A percentile compares a stretch with the other conserved stretches of the same genome.
phyloP scores from a whole-genome alignment of 2,113 vertebrate species.

The Dolichotis patagonum region DNA sequence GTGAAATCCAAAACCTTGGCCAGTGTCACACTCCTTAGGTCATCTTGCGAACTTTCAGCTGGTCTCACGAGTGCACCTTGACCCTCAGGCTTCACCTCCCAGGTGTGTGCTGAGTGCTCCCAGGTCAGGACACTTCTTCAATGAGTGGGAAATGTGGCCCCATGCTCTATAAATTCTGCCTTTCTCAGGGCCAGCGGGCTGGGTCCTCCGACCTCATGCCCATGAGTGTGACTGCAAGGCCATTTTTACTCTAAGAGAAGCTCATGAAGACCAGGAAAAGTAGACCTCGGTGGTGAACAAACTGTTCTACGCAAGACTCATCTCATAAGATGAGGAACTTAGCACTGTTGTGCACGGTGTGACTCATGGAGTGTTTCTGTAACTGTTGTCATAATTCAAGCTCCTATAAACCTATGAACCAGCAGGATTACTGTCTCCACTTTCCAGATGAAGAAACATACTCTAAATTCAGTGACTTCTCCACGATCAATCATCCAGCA shows the following conservation, averaged over 20 bases:
- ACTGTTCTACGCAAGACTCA: neutral
- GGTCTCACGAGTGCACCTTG: constrained; percentile 64
- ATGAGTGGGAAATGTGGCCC: constrained; percentile 36
- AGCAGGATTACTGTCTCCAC: neutral
- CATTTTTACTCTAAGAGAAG: constrained; percentile 32
- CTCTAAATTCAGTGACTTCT: neutral
- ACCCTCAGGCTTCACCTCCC: constrained; percentile 56
- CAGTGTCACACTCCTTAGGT: constrained; percentile 87
- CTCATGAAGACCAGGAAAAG: constrained; percentile 1
- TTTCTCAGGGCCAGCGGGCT: neutral
- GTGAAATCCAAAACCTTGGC: constrained; percentile 88
- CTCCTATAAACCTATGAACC: neutral
- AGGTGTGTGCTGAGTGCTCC: neutral
- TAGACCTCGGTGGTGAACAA: neutral
- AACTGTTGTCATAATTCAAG: neutral
- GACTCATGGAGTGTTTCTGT: neutral
- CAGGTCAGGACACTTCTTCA: constrained; percentile 26
- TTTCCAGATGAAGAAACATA: neutral
- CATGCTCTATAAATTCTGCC: constrained; percentile 51
- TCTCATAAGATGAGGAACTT: neutral
- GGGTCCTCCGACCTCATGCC: neutral
- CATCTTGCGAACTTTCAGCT: constrained; percentile 80
- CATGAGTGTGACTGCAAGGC: neutral
- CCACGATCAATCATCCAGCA: neutral
- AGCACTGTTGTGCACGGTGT: neutral